phyloP scores from a whole-genome alignment of 2,113 vertebrate genomes.

The Datnioides undecimradiatus region DNA sequence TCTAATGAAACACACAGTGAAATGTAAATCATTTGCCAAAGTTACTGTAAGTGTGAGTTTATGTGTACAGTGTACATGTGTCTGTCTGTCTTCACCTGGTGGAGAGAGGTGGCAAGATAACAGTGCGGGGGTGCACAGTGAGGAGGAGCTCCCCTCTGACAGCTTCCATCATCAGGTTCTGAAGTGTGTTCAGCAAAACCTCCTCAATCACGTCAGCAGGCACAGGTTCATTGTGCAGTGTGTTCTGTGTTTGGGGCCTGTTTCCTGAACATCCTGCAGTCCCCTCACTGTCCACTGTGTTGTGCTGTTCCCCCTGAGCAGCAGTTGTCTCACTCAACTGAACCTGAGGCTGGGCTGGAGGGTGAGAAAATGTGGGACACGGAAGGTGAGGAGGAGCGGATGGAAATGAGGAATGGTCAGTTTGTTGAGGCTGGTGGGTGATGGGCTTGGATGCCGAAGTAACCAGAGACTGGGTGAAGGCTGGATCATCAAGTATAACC shows the following conservation, averaged over 20 bases:
- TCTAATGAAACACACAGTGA: slow-evolving; percentile 37
- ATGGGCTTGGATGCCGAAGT: slow-evolving; percentile 76
- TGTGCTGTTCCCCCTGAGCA: slow-evolving; percentile 12
- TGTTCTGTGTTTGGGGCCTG: slow-evolving; percentile 12
- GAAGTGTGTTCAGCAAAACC: slow-evolving; percentile 89
- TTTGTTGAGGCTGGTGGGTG: slow-evolving; percentile 81
- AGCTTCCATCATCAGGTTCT: slow-evolving; percentile 92
- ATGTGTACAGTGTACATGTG: background rate
- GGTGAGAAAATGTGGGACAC: background rate
- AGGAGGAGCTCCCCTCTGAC: slow-evolving; percentile 89
- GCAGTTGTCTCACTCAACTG: background rate
- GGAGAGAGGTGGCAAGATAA: slow-evolving; percentile 77
- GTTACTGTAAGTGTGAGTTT: background rate
- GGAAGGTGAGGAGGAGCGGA: background rate
- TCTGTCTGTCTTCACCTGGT: slow-evolving; percentile 44
- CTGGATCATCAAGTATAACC: slow-evolving; percentile 85
- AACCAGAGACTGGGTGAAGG: slow-evolving; percentile 82
- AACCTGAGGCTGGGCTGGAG: background rate
- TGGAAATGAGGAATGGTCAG: background rate
- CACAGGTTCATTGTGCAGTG: slow-evolving; percentile 65
- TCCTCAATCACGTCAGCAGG: slow-evolving; percentile 83
- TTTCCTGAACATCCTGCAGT: background rate
- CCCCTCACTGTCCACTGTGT: slow-evolving; percentile 9
- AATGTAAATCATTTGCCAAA: background rate
- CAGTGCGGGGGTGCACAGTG: slow-evolving; percentile 83